These are phyloP conservation scores for Microcebus ravelobensis DNA, from an alignment of 2,113 vertebrate genomes.

Conservation along the genomic window DNA sequence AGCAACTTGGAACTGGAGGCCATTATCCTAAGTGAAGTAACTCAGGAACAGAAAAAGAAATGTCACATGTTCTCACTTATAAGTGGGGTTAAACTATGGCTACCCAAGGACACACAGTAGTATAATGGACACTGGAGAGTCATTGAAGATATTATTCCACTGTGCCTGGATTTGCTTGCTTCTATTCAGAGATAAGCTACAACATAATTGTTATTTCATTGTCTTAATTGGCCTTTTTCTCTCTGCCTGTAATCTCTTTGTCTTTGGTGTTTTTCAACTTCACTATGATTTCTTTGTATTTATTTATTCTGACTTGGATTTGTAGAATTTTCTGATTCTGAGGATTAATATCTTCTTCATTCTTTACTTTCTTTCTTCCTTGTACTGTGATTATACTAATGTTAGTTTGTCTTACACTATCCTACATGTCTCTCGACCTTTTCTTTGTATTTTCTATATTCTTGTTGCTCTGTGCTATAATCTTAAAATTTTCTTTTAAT, in stretches of 20 bases:
- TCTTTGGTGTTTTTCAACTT: not conserved
- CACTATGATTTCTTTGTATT: not conserved
- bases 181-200: not conserved
- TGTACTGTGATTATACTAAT: not conserved
- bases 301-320: not conserved
- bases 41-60: too few species aligned
- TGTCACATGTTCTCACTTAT: too few species aligned
- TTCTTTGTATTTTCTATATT: not conserved
- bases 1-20: too few species aligned
- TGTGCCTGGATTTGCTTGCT: not conserved
- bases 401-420: not conserved
- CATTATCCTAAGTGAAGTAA: too few species aligned
- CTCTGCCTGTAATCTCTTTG: not conserved
- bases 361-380: not conserved
- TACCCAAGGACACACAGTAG: too few species aligned
- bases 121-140: too few species aligned
- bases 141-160: not conserved
- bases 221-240: not conserved
- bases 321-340: not conserved
- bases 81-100: too few species aligned
- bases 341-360: not conserved
- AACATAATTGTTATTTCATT: not conserved
- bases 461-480: not conserved
- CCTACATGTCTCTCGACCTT: not conserved
- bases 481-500: not conserved